Conservation (phyloP, 2,888 invertebrate species). For the Pilophorus perplexus region DNA sequence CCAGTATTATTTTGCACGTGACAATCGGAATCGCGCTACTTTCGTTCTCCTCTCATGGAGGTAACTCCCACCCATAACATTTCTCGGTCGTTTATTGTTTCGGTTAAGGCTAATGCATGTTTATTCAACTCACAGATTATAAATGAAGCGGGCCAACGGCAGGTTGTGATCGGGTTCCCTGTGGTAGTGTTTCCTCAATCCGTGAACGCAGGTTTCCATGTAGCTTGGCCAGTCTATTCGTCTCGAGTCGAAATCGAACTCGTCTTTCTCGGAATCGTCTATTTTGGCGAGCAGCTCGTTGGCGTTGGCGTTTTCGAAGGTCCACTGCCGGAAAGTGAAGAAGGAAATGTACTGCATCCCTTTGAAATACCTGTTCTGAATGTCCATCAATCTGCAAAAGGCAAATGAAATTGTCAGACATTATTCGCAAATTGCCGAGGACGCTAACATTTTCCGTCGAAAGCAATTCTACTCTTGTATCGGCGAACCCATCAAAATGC, state of each 20-base stretch:
- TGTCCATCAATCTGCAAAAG: conserved; percentile 71
- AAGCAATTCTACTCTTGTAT: no score
- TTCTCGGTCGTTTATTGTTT: no score
- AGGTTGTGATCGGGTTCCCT: conserved; percentile 21
- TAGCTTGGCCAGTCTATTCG: conserved; percentile 87
- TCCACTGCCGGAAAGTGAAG: conserved; percentile 89
- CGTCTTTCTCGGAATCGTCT: conserved; percentile 65
- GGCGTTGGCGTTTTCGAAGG: conserved; percentile 81
- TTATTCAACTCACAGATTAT: conserved; percentile 19
- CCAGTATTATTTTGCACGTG: no score
- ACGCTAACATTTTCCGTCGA: no score
- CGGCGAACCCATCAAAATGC: no score
- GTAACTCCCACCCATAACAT: no score
- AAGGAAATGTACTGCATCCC: conserved; percentile 83
- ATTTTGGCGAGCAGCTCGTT: conserved; percentile 63
- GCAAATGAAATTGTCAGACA: neutral
- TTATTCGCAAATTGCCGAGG: no score
- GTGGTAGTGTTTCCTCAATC: conserved; percentile 83
- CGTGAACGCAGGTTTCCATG: conserved; percentile 84
- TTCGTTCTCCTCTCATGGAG: no score
- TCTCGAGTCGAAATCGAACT: conserved; percentile 80
- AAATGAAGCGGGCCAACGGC: conserved; percentile 4
- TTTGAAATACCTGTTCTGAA: conserved; percentile 79
- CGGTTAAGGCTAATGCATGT: no score
- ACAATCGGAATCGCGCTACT: no score